Conservation (phyloP, 2,113 vertebrate species). For the Lates calcarifer region DNA sequence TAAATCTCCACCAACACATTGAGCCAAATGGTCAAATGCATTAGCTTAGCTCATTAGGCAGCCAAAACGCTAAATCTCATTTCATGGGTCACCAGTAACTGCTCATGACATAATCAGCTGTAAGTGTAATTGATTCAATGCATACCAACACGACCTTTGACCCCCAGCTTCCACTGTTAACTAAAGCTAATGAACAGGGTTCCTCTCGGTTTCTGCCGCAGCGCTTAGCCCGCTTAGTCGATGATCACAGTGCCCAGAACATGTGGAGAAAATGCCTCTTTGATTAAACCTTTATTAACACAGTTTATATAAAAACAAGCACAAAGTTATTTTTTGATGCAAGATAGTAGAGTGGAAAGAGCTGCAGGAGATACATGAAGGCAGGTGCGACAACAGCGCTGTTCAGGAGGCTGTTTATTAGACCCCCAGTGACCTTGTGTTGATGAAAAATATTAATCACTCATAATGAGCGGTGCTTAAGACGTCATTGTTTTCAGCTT, state of each 20-base stretch:
- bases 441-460: slow-evolving; percentile 64
- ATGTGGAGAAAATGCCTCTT: neutral
- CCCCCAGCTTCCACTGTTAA: slow-evolving; percentile 1
- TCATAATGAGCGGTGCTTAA: slow-evolving; percentile 38
- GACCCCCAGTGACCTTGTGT: slow-evolving; percentile 42
- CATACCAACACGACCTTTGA: slow-evolving; percentile 45
- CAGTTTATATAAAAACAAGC: neutral
- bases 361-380: slow-evolving; percentile 4
- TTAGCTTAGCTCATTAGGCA: slow-evolving; percentile 68
- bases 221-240: neutral
- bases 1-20: slow-evolving; percentile 7
- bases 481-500: slow-evolving; percentile 30
- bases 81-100: slow-evolving; percentile 67
- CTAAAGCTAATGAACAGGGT: slow-evolving; percentile 12
- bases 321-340: neutral
- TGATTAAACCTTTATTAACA: neutral
- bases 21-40: slow-evolving; percentile 34
- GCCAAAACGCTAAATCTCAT: slow-evolving; percentile 64
- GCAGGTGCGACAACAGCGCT: neutral
- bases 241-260: neutral
- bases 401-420: slow-evolving; percentile 36
- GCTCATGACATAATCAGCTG: slow-evolving; percentile 43
- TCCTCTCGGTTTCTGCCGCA: neutral
- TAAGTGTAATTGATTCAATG: slow-evolving; percentile 50
- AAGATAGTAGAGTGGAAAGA: neutral